These are phyloP conservation scores for Gastrophysa polygoni DNA, from an alignment of 2,888 invertebrate genomes.

Conservation along the genomic window DNA sequence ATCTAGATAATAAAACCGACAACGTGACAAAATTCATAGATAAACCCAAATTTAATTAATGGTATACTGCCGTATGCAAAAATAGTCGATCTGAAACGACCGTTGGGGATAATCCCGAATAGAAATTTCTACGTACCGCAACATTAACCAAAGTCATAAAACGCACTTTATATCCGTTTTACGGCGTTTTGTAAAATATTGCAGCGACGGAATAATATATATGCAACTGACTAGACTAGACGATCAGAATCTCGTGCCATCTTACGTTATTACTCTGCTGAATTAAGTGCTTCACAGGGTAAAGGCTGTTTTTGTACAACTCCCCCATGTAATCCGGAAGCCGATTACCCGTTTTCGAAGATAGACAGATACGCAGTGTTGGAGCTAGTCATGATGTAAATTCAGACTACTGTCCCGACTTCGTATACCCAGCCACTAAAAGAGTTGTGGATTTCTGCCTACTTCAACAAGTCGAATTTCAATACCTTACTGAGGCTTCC, in stretches of 20 bases:
- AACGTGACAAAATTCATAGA: constrained; percentile 9
- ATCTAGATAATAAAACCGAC: background rate
- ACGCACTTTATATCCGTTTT: constrained; percentile 60
- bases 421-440: too few species aligned
- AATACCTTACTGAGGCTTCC: too few species aligned
- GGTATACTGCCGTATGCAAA: constrained; percentile 55
- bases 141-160: constrained; percentile 60
- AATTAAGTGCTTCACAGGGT: background rate
- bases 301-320: too few species aligned
- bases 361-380: too few species aligned
- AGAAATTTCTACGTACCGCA: constrained; percentile 56
- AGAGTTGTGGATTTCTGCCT: too few species aligned
- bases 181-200: constrained; percentile 61
- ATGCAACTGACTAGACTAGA: constrained; percentile 21
- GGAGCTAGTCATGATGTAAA: too few species aligned
- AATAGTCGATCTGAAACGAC: constrained; percentile 61
- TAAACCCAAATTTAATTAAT: constrained; percentile 37
- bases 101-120: constrained; percentile 56
- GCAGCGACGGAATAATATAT: constrained; percentile 59
- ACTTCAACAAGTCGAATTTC: too few species aligned
- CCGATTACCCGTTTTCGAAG: too few species aligned
- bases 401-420: too few species aligned
- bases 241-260: constrained; percentile 14
- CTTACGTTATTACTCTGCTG: constrained; percentile 5
- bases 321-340: too few species aligned